A percentile compares a stretch with the other conserved stretches of the same genome.
Conservation (phyloP, 2,888 invertebrate genomes). For the Apamea epomidion region DNA sequence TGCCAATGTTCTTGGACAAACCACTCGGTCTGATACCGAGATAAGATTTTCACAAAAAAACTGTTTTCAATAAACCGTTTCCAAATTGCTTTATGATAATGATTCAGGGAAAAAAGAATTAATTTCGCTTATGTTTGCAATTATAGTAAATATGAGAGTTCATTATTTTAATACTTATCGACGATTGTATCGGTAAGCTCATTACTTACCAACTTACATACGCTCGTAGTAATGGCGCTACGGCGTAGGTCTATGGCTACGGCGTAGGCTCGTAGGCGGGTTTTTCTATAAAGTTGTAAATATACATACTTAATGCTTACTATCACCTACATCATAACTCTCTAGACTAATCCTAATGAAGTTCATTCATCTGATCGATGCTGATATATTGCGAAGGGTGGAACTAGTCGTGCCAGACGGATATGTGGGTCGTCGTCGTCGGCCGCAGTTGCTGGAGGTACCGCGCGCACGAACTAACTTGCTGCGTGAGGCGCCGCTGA, state of each 20-base stretch:
- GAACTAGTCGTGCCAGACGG: no score
- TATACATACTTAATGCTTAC: no score
- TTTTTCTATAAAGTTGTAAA: background rate
- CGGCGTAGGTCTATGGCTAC: slow-evolving; percentile 16
- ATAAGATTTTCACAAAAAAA: slow-evolving; percentile 25
- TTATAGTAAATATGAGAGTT: background rate
- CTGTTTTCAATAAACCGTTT: slow-evolving; percentile 21
- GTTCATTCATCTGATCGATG: no score
- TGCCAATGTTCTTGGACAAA: slow-evolving; percentile 2
- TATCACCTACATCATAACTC: no score
- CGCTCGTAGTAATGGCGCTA: slow-evolving; percentile 21
- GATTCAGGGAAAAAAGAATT: slow-evolving; percentile 2
- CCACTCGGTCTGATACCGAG: background rate
- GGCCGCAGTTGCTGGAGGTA: no score
- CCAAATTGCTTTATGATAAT: slow-evolving; percentile 8
- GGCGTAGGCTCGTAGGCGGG: background rate
- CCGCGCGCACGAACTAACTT: no score
- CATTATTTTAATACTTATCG: background rate
- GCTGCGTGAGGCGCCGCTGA: no score
- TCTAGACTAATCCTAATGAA: background rate
- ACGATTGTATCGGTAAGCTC: background rate
- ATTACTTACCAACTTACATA: background rate
- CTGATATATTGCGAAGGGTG: no score
- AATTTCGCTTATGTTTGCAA: background rate
- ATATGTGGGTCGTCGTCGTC: no score